Base-by-base conservation (phyloP, 2,888 invertebrate genomes). In the Melinaea menophilus region DNA sequence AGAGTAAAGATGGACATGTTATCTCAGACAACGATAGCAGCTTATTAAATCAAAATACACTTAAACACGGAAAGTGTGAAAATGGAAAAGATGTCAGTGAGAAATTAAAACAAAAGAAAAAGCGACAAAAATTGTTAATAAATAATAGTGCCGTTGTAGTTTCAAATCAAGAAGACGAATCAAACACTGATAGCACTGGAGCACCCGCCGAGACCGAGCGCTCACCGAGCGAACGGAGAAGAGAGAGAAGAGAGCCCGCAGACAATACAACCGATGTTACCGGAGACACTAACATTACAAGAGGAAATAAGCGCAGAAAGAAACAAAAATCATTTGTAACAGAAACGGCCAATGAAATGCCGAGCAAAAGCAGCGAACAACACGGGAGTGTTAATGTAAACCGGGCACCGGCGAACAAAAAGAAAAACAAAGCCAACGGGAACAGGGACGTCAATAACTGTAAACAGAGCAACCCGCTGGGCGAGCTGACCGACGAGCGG, bases 401-500 rank as follows among this genome's bases (percentile, higher is more conserved):
- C 22, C 3, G 46, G 9, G 41, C 59, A 48, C 67, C 71, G n/a
- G 68, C 66, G 37, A 76, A 80, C 69, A 80, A 75, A 68, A 80
- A 76, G 61, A 79, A 77, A 67, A 70, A 72, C 31, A 51, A 41
- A 71, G 62, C 55, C 69, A 70, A 62, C 46, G 64, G 11, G 55
- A 61, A 54, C 51, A 55, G 56, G 31, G 47, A 45, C 34, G 22
- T 9, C 47, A 31, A 12, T 34, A 41, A 35, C 41, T 9, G 5
- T 56, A 62, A 61, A 73, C 41, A 48, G 67, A 66, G 74, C 37
- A 82, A 88, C 72, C 86, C 87, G 7, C 73, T 90, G 31, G 76
- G 75, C 46, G 86, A 84, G 60, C 79, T 95, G 35, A 94, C 96
- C 2, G 96, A 97, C 81, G 95, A 95, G 70, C 92, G 99, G 70